phyloP scores from a whole-genome alignment of 2,797 vertebrate species.

The Onychomys torridus region DNA sequence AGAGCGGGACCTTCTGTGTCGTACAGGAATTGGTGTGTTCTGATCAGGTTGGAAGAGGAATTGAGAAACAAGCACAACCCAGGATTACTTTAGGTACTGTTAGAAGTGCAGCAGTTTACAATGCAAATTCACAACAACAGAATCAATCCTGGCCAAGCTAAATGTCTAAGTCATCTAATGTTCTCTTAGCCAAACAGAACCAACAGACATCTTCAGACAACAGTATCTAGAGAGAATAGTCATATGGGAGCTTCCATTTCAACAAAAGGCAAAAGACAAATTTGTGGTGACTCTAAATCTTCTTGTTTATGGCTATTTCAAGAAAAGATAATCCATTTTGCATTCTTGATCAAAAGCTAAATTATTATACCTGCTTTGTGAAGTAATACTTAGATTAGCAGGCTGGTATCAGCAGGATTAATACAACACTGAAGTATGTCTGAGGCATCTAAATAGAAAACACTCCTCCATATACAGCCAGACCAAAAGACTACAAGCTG shows the following conservation, averaged over 20 bases:
- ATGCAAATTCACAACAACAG: slow-evolving; percentile 40
- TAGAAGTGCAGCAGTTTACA: slow-evolving; percentile 81
- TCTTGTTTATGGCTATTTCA: neutral
- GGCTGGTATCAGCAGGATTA: neutral
- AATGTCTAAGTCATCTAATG: slow-evolving; percentile 21
- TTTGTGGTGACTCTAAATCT: neutral
- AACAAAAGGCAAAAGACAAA: slow-evolving; percentile 13
- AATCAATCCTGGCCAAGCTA: slow-evolving; percentile 62
- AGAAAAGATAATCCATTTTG: slow-evolving; percentile 7
- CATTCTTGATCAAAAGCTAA: slow-evolving; percentile 32
- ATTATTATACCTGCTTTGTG: neutral
- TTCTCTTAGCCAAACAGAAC: slow-evolving; percentile 59
- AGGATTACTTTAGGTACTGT: slow-evolving; percentile 72
- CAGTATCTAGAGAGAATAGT: neutral
- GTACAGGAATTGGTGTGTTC: slow-evolving; percentile 89
- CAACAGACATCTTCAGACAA: slow-evolving; percentile 46
- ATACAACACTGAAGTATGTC: neutral
- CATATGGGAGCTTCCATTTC: slow-evolving; percentile 13
- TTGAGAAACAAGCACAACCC: slow-evolving; percentile 83
- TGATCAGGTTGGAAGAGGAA: slow-evolving; percentile 87
- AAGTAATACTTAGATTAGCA: neutral
- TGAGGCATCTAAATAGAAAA: slow-evolving; percentile 14
- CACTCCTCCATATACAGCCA: neutral
- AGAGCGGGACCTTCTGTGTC: slow-evolving; percentile 93
- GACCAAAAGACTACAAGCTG: neutral